Conservation (phyloP, 37 sponge, comb jelly and placozoan genomes). For the Haliclona indistincta region DNA sequence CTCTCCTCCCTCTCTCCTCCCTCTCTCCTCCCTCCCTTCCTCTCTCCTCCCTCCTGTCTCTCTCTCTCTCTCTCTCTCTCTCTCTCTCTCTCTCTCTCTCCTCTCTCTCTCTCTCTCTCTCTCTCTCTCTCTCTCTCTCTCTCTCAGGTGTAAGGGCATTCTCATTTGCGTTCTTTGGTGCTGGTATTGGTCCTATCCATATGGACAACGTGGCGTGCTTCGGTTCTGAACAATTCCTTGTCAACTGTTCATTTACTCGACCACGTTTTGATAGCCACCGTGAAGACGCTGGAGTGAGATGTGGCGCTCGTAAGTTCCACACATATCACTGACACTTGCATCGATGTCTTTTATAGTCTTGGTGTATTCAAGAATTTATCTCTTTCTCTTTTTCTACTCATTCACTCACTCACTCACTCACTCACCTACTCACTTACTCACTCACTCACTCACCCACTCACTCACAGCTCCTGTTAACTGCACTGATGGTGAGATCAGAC, state of each 20-base stretch:
- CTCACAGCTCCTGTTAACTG: too few species aligned
- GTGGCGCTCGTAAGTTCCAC: too few species aligned
- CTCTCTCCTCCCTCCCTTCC: not conserved
- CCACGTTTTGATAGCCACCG: not conserved
- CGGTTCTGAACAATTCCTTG: not conserved
- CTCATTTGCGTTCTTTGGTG: constrained; percentile 6
- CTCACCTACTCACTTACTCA: too few species aligned
- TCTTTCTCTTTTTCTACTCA: too few species aligned
- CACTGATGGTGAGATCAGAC: too few species aligned
- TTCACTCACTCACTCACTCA: too few species aligned
- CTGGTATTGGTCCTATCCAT: constrained; percentile 15
- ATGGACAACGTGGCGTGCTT: constrained; percentile 1
- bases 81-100: constrained; percentile 24
- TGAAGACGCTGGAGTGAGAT: constrained; percentile 40
- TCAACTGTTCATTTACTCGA: not conserved
- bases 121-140: constrained; percentile 5
- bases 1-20: too few species aligned
- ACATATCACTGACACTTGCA: too few species aligned
- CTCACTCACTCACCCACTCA: too few species aligned
- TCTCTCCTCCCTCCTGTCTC: not conserved
- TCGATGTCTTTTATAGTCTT: too few species aligned
- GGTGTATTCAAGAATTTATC: too few species aligned
- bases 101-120: constrained; percentile 53
- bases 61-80: not conserved
- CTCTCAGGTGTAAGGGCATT: not conserved